These are phyloP conservation scores for Parazoanthus darwini DNA, from an alignment of 92 coral and sea anemone genomes.

Conservation along the genomic window DNA sequence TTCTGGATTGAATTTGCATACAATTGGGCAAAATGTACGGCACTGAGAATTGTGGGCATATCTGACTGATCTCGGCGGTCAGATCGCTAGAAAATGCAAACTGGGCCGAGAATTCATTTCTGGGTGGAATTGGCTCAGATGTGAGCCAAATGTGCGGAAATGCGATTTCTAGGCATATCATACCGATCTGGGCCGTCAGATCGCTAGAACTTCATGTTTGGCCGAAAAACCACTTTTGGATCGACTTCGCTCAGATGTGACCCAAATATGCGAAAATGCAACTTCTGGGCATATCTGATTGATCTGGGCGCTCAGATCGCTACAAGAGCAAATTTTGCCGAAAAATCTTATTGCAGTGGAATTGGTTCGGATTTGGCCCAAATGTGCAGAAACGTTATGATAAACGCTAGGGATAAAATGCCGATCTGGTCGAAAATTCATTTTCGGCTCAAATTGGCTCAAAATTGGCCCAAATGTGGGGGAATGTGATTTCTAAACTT, in stretches of 20 bases:
- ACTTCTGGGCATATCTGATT: no score
- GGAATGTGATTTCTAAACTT: not conserved
- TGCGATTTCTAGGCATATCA: no score
- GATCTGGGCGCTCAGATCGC: no score
- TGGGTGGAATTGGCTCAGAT: not conserved
- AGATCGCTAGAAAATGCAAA: not conserved
- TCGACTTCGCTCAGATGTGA: slow-evolving; percentile 4
- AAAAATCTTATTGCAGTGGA: not conserved
- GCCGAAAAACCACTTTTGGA: not conserved
- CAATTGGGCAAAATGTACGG: slow-evolving; percentile 2
- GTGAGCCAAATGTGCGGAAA: not conserved
- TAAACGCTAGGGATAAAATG: not conserved
- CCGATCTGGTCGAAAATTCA: slow-evolving; percentile 13
- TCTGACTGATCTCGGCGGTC: not conserved
- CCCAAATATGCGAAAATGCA: not conserved
- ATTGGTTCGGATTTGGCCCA: not conserved
- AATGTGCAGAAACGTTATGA: not conserved
- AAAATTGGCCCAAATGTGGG: not conserved
- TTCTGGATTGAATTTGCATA: not conserved
- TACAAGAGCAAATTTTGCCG: not conserved
- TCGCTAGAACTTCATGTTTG: no score
- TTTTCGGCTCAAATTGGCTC: slow-evolving; percentile 5
- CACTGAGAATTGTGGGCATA: slow-evolving; percentile 5
- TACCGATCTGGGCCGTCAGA: no score
- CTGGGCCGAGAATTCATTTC: not conserved